Evolutionary conservation across 1,140 invertebrate species (phyloP).

Genomic region (Campoletis sonorensis): DNA sequence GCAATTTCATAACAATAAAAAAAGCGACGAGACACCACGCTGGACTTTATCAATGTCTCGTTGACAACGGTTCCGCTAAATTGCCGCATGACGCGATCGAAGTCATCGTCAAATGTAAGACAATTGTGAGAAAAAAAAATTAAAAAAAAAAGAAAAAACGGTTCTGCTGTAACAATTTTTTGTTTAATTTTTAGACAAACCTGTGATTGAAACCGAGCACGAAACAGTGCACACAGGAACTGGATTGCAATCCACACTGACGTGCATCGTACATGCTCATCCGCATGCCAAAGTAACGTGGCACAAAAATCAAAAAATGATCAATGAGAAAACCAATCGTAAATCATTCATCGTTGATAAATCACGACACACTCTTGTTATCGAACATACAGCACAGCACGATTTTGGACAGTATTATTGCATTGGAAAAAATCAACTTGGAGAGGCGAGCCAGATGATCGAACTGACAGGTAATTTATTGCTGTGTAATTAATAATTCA

Average conservation of each 20-base stretch:
- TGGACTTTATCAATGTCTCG: conserved; percentile 66
- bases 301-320: conserved; percentile 58
- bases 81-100: conserved; percentile 58
- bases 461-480: conserved; percentile 61
- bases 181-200: conserved; percentile 68
- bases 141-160: background rate
- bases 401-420: conserved; percentile 70
- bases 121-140: background rate
- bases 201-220: conserved; percentile 73
- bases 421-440: conserved; percentile 61
- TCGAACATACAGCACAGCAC: conserved; percentile 57
- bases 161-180: background rate
- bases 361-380: conserved; percentile 58
- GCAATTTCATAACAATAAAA: conserved; percentile 58
- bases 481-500: too few relatives aligned
- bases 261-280: conserved; percentile 76
- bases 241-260: conserved; percentile 73
- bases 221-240: conserved; percentile 73
- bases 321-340: conserved; percentile 47
- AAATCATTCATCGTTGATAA: conserved; percentile 53
- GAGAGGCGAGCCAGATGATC: conserved; percentile 55
- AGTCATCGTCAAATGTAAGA: conserved; percentile 64
- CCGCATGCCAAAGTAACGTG: conserved; percentile 70
- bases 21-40: conserved; percentile 61
- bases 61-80: conserved; percentile 52